Evolutionary conservation across 2,113 vertebrate genomes (phyloP).

Genomic region (Typhlomys cinereus): DNA sequence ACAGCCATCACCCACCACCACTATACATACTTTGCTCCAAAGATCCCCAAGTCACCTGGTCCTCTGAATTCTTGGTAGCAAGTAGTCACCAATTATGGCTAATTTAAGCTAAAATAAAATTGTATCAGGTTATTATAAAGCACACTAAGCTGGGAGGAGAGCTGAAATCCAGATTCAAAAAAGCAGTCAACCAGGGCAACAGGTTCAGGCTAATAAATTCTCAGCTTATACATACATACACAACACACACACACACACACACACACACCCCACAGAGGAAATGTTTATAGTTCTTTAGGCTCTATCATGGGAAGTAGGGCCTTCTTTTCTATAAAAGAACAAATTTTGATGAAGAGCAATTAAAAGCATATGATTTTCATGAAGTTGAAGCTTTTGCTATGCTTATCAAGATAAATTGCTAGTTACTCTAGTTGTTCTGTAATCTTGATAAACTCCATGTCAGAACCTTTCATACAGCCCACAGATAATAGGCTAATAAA

Average conservation of each 20-base stretch:
- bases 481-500: not conserved
- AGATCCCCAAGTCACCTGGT: not conserved
- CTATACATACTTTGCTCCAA: not conserved
- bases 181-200: not conserved
- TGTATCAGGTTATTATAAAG: not conserved
- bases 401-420: not conserved
- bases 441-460: not conserved
- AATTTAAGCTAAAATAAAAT: not conserved
- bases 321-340: not conserved
- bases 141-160: not conserved
- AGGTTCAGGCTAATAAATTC: fast-evolving
- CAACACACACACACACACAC: not conserved
- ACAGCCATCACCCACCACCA: fast-evolving
- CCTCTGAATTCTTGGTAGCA: not conserved
- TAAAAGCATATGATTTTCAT: conserved; percentile 25
- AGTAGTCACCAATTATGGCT: not conserved
- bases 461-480: not conserved
- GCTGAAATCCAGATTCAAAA: not conserved
- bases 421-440: not conserved
- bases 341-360: not conserved
- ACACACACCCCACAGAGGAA: not conserved
- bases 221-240: fast-evolving
- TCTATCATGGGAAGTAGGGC: not conserved
- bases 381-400: not conserved
- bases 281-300: not conserved